Evolutionary conservation across 1,140 invertebrate species (phyloP), one percentile per base, ranked within the genome.

Genomic region (Vollenhovia emeryi): DNA sequence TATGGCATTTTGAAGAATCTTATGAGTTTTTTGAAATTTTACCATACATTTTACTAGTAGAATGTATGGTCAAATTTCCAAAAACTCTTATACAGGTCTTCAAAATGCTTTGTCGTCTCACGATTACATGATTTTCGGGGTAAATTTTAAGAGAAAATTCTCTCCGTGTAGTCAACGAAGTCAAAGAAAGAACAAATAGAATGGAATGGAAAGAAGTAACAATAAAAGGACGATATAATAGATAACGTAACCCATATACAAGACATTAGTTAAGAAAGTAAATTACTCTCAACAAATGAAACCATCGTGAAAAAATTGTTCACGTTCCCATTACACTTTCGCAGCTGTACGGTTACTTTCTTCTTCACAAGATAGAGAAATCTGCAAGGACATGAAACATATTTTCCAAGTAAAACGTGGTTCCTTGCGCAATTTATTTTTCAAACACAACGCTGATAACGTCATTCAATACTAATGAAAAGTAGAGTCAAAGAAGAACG

Each of bases 371-470:
- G 13, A 27, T 43, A 40, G 33, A 79, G 30, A 80, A 30, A 80
- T 40, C 33, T 80, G 33, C 21, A 18, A 79, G 21, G 43, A 78
- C 43, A 50, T 30, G 24, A 80, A 69, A 69, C 55, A 48, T 33
- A 55, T 15, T 80, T 69, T 69, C 18, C 6, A 68, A 68, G 76
- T 9, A 36, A n/a, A 48, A 78, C 43, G 45, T 55, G 50, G 15
- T 36, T 55, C 62, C 55, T 80, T 69, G 48, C 48, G 62, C 76
- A 69, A 80, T 80, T 80, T 80, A 55, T 80, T 69, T 80, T 80
- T 69, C 64, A 80, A 48, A 30, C 43, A 11, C 66, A 66, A 64
- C 43, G 21, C 48, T 80, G 55, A 80, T 69, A 80, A 80, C 33
- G 48, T 69, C 33, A 40, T 69, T 43, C 48, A 30, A 69, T 57